Conservation (phyloP, 2,113 vertebrate species). For the Phainopepla nitens region DNA sequence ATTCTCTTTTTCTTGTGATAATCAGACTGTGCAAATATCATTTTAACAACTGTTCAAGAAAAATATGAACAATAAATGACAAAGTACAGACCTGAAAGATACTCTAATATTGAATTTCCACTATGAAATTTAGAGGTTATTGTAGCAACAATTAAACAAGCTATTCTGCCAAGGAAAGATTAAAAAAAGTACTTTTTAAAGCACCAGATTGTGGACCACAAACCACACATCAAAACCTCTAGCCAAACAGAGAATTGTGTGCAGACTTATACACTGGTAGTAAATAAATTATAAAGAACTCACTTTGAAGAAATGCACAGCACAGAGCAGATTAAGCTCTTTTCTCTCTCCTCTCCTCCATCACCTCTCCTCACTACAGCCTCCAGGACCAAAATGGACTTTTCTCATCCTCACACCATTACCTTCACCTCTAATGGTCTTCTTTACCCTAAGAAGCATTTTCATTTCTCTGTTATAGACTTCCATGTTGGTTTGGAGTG, state of each 20-base stretch:
- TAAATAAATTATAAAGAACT: not conserved
- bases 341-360: not conserved
- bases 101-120: not conserved
- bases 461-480: not conserved
- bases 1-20: not conserved
- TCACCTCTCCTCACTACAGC: not conserved
- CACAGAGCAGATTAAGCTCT: not conserved
- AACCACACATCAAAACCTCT: not conserved
- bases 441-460: not conserved
- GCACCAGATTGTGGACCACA: not conserved
- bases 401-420: not conserved
- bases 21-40: not conserved
- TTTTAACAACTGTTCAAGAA: not conserved
- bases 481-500: not conserved
- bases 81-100: not conserved
- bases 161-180: not conserved
- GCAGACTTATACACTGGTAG: not conserved
- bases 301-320: not conserved
- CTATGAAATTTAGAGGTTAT: not conserved
- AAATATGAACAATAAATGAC: not conserved
- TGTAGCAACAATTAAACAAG: not conserved
- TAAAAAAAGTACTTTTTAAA: not conserved
- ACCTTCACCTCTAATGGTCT: not conserved
- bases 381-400: not conserved
- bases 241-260: not conserved